These are phyloP conservation scores for Spilarctia lutea DNA, from an alignment of 2,888 invertebrate species.

Conservation along the genomic window DNA sequence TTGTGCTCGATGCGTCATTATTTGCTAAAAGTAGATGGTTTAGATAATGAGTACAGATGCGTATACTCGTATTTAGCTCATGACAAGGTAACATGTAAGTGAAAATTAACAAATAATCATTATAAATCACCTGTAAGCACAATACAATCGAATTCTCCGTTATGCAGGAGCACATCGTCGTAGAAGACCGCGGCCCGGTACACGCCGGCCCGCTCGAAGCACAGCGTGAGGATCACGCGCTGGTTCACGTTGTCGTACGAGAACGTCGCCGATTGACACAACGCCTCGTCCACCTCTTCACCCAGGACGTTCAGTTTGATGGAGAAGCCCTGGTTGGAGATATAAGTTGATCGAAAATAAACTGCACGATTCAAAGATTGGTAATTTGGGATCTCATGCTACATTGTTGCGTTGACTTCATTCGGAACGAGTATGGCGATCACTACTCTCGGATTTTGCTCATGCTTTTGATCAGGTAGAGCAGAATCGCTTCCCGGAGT, in stretches of 20 bases:
- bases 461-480: too few relatives aligned
- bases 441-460: too few relatives aligned
- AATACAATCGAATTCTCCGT: slow-evolving; percentile 97
- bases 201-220: slow-evolving; percentile 93
- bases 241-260: slow-evolving; percentile 93
- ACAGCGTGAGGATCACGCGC: slow-evolving; percentile 91
- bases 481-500: too few relatives aligned
- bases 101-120: neutral
- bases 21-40: too few relatives aligned
- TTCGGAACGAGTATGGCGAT: too few relatives aligned
- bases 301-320: slow-evolving; percentile 88
- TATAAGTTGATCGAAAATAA: neutral
- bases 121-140: slow-evolving; percentile 92
- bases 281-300: slow-evolving; percentile 83
- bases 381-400: too few relatives aligned
- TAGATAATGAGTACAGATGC: too few relatives aligned
- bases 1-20: too few relatives aligned
- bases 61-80: too few relatives aligned
- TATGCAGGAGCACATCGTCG: slow-evolving; percentile 91
- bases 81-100: neutral
- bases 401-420: too few relatives aligned
- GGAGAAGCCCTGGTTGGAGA: slow-evolving; percentile 86
- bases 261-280: slow-evolving; percentile 87
- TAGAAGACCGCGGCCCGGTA: slow-evolving; percentile 93
- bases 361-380: neutral